These are phyloP conservation scores for Etheostoma spectabile DNA, from an alignment of 2,113 vertebrate species.

Conservation along the genomic window DNA sequence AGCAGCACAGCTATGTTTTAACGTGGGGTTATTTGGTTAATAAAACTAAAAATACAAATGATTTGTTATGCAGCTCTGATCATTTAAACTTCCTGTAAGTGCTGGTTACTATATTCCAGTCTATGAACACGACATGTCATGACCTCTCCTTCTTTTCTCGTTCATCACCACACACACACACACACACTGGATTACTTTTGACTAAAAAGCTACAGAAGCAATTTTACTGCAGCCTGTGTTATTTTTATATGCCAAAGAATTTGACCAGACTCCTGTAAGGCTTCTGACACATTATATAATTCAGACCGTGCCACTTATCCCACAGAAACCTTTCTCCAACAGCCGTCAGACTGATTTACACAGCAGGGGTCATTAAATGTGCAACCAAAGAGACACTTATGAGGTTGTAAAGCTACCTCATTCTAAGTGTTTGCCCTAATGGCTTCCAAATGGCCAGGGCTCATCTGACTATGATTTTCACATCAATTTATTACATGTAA, in stretches of 20 bases:
- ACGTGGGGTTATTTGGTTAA: neutral
- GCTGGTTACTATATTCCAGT: conserved; percentile 7
- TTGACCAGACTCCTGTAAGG: conserved; percentile 30
- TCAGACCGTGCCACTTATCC: conserved; percentile 31
- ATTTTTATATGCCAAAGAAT: neutral
- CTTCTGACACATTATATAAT: conserved; percentile 39
- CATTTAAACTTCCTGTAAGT: conserved; percentile 6
- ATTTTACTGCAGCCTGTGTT: conserved; percentile 1
- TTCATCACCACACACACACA: neutral
- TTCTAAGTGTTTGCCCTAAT: conserved; percentile 71
- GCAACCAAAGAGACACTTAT: conserved; percentile 70
- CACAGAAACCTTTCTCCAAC: conserved; percentile 57
- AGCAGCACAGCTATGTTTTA: neutral
- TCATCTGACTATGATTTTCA: conserved; percentile 76
- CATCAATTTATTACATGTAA: conserved; percentile 76
- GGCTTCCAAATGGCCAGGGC: conserved; percentile 71
- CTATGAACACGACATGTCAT: neutral
- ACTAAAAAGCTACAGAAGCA: conserved; percentile 5
- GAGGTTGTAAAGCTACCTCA: conserved; percentile 69
- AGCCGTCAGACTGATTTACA: conserved; percentile 69
- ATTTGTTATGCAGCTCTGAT: neutral
- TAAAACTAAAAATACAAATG: neutral
- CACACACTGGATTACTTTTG: conserved; percentile 7
- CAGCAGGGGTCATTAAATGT: conserved; percentile 71
- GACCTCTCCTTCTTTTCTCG: conserved; percentile 1